A percentile compares a stretch with the other conserved stretches of the same genome.
These are phyloP conservation scores for Branchinecta sandiegonensis DNA, from an alignment of 2,888 invertebrate genomes.

Conservation along the genomic window DNA sequence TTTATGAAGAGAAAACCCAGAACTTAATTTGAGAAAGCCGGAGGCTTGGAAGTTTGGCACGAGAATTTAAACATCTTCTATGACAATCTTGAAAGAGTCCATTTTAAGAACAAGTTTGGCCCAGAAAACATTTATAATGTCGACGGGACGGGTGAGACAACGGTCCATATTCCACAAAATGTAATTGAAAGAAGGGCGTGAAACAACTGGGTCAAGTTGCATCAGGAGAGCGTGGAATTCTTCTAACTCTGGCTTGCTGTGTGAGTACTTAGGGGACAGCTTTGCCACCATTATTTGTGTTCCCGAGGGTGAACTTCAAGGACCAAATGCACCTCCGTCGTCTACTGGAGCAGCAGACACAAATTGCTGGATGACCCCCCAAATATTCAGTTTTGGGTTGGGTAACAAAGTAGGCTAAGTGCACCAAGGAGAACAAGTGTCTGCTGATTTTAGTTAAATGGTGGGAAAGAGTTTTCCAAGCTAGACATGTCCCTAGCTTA, in stretches of 20 bases:
- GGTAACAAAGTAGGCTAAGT: conserved; percentile 20
- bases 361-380: conserved; percentile 28
- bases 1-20: conserved; percentile 10
- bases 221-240: conserved; percentile 29
- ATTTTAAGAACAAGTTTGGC: conserved; percentile 1
- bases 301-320: conserved; percentile 28
- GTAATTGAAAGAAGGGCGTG: conserved; percentile 24
- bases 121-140: conserved; percentile 24
- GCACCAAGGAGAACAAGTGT: conserved; percentile 18
- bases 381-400: conserved; percentile 26
- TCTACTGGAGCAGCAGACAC: conserved; percentile 26
- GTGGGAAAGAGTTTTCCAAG: too few species aligned
- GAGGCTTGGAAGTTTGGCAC: conserved; percentile 21
- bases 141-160: conserved; percentile 26
- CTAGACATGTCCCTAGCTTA: too few species aligned
- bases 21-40: conserved; percentile 17
- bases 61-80: conserved; percentile 24
- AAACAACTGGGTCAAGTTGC: conserved; percentile 28
- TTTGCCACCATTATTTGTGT: conserved; percentile 30
- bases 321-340: conserved; percentile 27
- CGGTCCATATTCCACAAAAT: conserved; percentile 22
- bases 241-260: conserved; percentile 29
- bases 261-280: conserved; percentile 29
- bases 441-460: too few species aligned
- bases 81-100: background rate